Base-by-base conservation (phyloP, 2,797 vertebrate genomes). In the Gymnothorax reevesii region DNA sequence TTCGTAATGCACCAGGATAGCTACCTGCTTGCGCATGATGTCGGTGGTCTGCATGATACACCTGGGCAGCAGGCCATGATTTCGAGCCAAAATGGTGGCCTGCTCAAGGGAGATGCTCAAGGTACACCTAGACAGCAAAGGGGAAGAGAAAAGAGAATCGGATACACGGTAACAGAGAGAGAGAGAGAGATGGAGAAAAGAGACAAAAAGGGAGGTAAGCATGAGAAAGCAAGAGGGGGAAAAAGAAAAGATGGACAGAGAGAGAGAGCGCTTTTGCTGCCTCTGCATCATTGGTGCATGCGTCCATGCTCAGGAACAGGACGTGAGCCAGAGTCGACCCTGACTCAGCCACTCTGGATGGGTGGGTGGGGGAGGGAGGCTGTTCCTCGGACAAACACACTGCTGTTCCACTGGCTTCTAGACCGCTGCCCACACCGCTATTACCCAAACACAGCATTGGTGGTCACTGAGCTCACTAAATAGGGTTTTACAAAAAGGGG, bases 41-140 rank as follows among this genome's bases (percentile, higher is more conserved):
- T 99, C 99, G 86, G 98, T 97, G 33, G 99, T 97, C 92, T 99
- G 98, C 98, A 99, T 99, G 92, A 98, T 96, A 77, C 98, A 99
- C 89, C 97, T 98, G 1, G 98, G 99, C 89, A 98, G 91, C 86
- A 99, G 96, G 0, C 98, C 97, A 0, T 99, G 98, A 93, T 99
- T 99, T 88, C 98, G 96, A 0, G 98, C 96, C 89, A 99, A 90
- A 52, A 97, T 96, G 92, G 97, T 97, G 0, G 98, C 96, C 93
- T 99, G 98, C 94, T 99, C 99, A 95, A 99, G 93, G 52, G 98
- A 99, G 89, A 98, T 97, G 0, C 95, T 97, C 86, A 99, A 84
- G 0, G 98, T 99, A 84, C 97, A 98, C 94, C 99, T 99, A 94
- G 7, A 1, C 0, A 73, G 27, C 33, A 42, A 22, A 59, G 33